Evolutionary conservation across 2,888 invertebrate species (phyloP), one percentile per base, ranked within the genome.

Genomic region (Aphidoletes aphidimyza): DNA sequence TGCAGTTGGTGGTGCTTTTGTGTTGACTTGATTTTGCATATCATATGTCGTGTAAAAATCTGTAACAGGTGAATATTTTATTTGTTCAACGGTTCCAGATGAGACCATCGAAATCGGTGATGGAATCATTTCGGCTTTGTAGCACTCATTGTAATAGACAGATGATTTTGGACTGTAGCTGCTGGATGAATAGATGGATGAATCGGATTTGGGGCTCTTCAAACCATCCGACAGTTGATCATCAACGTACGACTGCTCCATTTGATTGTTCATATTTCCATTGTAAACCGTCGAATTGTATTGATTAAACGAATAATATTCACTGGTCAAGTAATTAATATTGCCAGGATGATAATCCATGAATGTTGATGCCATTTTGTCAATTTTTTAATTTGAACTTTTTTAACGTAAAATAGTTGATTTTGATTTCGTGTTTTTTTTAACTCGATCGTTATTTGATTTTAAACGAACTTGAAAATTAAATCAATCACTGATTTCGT

Each of bases 111-210:
- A 69, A 2, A 69, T 30, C 6, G 69, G 69, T 14, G 69, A 69
- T 69, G 69, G 69, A 30, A 69, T 69, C 69, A 49, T 47, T 84
- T 84, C 49, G 8, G 47, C 34, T 34, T 84, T 47, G 22, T 84
- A 59, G 36, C 22, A 84, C 11, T 84, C 84, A 37, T 69, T 54
- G 30, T 84, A 84, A 36, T 59, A 84, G 39, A 69, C 69, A 3
- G 84, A 54, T 34, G 84, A 59, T 36, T 37, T 59, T 37, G 84
- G 84, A 84, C 84, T 84, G 37, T 59, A 34, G n/a, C 81, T 81
- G 81, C 34, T 36, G 36, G n/a, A n/a, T n/a, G n/a, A n/a, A n/a
- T 69, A 69, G 30, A 69, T 30, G 0, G 81, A 81, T 39, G 81
- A 37, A 39, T 81, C 81, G 1, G 84, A 49, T 36, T 37, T 59